These are phyloP conservation scores for Capitulum mitella DNA, from an alignment of 2,888 invertebrate genomes.

Conservation along the genomic window DNA sequence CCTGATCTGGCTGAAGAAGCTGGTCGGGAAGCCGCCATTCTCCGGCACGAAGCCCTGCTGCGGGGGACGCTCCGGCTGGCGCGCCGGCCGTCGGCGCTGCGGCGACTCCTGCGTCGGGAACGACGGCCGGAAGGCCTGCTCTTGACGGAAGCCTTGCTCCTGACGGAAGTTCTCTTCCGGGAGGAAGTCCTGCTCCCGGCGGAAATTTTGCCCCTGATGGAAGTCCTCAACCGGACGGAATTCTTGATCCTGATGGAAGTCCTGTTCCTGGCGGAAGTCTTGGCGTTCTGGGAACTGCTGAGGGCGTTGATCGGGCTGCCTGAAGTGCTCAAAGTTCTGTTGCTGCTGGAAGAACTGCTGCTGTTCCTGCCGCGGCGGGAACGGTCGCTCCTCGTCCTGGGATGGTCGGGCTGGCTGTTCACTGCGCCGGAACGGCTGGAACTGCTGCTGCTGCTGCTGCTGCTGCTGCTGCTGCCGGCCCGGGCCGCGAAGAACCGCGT, in stretches of 20 bases:
- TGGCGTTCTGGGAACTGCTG: not conserved
- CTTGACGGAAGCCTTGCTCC: not conserved
- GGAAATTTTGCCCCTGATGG: too few relatives aligned
- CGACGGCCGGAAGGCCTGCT: not conserved
- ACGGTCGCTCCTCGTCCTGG: not conserved
- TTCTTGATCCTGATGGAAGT: not conserved
- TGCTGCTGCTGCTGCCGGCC: not conserved
- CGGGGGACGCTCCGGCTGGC: not conserved
- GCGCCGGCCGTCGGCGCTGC: not conserved
- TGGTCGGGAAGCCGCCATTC: not conserved
- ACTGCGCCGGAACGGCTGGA: not conserved
- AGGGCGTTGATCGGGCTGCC: too few relatives aligned
- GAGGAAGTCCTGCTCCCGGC: not conserved
- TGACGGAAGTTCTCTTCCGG: not conserved
- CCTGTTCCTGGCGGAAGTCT: not conserved
- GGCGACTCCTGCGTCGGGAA: not conserved
- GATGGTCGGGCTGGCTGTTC: not conserved
- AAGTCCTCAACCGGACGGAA: not conserved
- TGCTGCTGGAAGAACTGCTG: not conserved
- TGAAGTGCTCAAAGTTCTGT: not conserved
- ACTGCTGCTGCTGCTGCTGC: not conserved
- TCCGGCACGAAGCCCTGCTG: not conserved
- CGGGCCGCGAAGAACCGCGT: not conserved
- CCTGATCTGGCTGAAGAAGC: not conserved
- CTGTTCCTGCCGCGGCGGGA: not conserved